These are phyloP conservation scores for Heliothis peltigera DNA, from an alignment of 2,888 invertebrate species.

Conservation along the genomic window DNA sequence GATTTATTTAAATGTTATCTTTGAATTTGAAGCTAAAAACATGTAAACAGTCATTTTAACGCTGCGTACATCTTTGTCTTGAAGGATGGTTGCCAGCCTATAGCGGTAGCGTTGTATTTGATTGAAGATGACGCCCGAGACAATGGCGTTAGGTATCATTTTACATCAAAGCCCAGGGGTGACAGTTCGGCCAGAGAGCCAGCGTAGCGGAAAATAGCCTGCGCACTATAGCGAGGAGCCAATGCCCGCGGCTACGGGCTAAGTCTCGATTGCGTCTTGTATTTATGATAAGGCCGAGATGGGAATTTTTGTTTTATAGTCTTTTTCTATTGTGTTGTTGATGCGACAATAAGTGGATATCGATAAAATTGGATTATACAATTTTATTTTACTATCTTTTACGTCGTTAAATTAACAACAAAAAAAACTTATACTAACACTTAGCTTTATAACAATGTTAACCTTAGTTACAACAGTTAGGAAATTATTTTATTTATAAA, in stretches of 20 bases:
- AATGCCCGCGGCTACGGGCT: constrained; percentile 35
- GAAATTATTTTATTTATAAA: no score
- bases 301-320: constrained; percentile 36
- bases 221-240: constrained; percentile 56
- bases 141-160: constrained; percentile 68
- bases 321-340: constrained; percentile 5
- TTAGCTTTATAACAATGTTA: no score
- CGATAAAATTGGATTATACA: background rate
- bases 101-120: constrained; percentile 57
- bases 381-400: no score
- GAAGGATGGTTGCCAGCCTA: constrained; percentile 32
- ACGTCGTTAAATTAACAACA: no score
- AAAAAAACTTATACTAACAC: no score
- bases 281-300: constrained; percentile 47
- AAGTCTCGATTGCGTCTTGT: constrained; percentile 53
- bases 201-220: constrained; percentile 76
- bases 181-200: constrained; percentile 61
- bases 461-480: no score
- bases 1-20: no score
- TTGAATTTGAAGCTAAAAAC: no score
- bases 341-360: no score
- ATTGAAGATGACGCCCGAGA: constrained; percentile 63
- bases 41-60: background rate
- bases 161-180: constrained; percentile 67
- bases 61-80: constrained; percentile 8